phyloP scores from a whole-genome alignment of 2,888 invertebrate genomes.

The Thysanoteuthis rhombus region DNA sequence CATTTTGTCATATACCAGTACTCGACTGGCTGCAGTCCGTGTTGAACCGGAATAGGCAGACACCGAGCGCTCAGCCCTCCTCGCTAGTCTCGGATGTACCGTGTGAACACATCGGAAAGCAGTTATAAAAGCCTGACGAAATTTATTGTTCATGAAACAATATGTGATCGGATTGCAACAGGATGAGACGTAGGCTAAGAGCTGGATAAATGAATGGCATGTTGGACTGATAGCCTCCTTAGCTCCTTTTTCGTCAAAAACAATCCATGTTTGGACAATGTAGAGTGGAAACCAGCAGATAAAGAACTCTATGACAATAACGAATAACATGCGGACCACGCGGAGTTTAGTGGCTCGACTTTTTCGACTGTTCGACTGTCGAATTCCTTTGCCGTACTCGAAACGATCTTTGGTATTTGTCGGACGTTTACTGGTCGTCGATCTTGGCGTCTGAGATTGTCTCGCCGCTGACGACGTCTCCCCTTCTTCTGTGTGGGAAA shows the following conservation, averaged over 20 bases:
- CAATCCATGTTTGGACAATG: slow-evolving; percentile 79
- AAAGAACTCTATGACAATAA: slow-evolving; percentile 87
- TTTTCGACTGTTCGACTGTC: slow-evolving; percentile 54
- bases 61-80: slow-evolving; percentile 50
- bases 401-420: slow-evolving; percentile 12
- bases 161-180: slow-evolving; percentile 90
- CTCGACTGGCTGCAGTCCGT: slow-evolving; percentile 48
- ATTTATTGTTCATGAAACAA: slow-evolving; percentile 89
- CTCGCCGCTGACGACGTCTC: neutral
- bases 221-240: slow-evolving; percentile 36
- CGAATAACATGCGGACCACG: slow-evolving; percentile 80
- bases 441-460: neutral
- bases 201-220: slow-evolving; percentile 76
- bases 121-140: slow-evolving; percentile 80
- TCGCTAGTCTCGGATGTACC: slow-evolving; percentile 40
- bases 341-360: slow-evolving; percentile 72
- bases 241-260: slow-evolving; percentile 78
- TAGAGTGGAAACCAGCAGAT: slow-evolving; percentile 91
- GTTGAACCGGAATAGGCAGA: slow-evolving; percentile 44
- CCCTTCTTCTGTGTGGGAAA: neutral
- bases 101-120: slow-evolving; percentile 76
- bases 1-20: slow-evolving; percentile 54
- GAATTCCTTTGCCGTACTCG: slow-evolving; percentile 45
- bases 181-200: slow-evolving; percentile 82
- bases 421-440: neutral